Percentiles rank a stretch among this genome's conserved stretches.
These are phyloP conservation scores for Sparidentex hasta DNA, from an alignment of 2,797 vertebrate species.

Conservation along the genomic window DNA sequence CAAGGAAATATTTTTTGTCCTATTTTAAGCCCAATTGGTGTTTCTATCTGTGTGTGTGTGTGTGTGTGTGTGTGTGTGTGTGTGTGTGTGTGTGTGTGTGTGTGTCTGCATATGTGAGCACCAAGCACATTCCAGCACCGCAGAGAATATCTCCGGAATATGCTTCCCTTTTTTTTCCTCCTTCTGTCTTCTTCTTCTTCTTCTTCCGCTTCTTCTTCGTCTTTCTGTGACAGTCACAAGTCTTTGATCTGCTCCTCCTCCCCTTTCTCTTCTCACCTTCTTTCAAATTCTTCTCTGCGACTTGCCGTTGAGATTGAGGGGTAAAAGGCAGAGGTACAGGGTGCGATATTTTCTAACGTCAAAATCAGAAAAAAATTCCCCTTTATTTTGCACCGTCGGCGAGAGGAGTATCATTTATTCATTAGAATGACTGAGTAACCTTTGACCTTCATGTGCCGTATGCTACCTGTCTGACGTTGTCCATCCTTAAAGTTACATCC, in stretches of 20 bases:
- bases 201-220: constrained; percentile 36
- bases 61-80: constrained; percentile 54
- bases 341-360: constrained; percentile 35
- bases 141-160: constrained; percentile 83
- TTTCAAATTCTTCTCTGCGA: constrained; percentile 70
- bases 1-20: constrained; percentile 64
- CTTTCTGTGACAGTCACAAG: constrained; percentile 80
- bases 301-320: constrained; percentile 42
- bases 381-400: not conserved
- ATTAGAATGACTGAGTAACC: not conserved
- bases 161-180: constrained; percentile 47
- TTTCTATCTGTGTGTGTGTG: constrained; percentile 49
- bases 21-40: constrained; percentile 75
- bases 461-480: not conserved
- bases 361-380: constrained; percentile 38
- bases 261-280: constrained; percentile 64
- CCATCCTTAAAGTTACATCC: not conserved
- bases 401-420: not conserved
- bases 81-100: constrained; percentile 48
- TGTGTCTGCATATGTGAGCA: constrained; percentile 70
- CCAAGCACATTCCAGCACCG: constrained; percentile 62
- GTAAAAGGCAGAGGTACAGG: constrained; percentile 37
- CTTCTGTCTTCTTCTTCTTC: constrained; percentile 12
- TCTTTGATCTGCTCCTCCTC: constrained; percentile 80
- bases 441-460: not conserved